Conservation (phyloP, 2,888 invertebrate species). For the Sminthurinus aureus region DNA sequence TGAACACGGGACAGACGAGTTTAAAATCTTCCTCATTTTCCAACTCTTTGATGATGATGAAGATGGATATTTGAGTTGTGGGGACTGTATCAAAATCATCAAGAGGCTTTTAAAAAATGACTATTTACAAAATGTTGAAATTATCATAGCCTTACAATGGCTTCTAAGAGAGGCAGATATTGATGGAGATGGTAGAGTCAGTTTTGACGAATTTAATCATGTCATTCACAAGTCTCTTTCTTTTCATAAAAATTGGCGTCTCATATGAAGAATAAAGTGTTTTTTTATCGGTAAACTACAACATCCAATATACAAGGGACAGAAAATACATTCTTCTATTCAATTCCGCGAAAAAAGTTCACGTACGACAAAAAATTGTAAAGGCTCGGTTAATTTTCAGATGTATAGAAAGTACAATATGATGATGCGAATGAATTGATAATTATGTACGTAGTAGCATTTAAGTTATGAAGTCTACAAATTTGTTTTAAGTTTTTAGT, state of each 20-base stretch:
- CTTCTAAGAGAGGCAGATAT: conserved; percentile 22
- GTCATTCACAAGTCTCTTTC: conserved; percentile 32
- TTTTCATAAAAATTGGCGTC: background rate
- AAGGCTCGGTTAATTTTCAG: too few species aligned
- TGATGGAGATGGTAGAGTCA: conserved; percentile 30
- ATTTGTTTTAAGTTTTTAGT: too few species aligned
- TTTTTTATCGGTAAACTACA: too few species aligned
- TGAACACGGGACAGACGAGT: background rate
- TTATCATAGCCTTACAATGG: conserved; percentile 23
- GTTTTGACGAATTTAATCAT: conserved; percentile 27
- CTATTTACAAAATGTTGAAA: conserved; percentile 25
- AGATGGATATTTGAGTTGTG: conserved; percentile 26
- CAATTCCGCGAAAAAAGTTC: too few species aligned
- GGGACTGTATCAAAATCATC: conserved; percentile 30
- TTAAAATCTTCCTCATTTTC: conserved; percentile 21
- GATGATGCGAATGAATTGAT: too few species aligned
- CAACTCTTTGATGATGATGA: conserved; percentile 34
- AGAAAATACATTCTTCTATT: too few species aligned
- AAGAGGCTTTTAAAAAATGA: conserved; percentile 16
- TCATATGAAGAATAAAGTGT: too few species aligned
- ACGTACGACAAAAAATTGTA: too few species aligned
- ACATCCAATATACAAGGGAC: too few species aligned
- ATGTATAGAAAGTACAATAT: too few species aligned
- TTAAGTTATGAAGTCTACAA: too few species aligned
- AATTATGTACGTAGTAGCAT: too few species aligned